A percentile compares a stretch with the other conserved stretches of the same genome.
Evolutionary conservation across 2,797 vertebrate species (phyloP).

Genomic region (Enteromius treurensis): DNA sequence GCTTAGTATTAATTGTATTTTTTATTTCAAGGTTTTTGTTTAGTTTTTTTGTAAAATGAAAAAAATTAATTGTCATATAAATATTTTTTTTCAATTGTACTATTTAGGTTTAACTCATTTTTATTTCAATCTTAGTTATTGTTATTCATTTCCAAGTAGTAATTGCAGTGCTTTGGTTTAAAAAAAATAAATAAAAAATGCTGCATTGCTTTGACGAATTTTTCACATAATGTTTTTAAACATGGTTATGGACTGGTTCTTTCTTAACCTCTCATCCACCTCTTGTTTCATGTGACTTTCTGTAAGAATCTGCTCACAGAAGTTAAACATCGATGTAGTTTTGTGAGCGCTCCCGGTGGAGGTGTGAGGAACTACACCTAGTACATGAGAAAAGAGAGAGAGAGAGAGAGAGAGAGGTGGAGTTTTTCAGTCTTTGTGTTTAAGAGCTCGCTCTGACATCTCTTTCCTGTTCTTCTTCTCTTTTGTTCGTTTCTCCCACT

Average conservation of each 20-base stretch:
- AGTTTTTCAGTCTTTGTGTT: neutral
- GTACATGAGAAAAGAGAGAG: neutral
- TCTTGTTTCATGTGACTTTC: too few species aligned
- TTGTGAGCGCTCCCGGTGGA: neutral
- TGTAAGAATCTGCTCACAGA: neutral
- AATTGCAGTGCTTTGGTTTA: neutral
- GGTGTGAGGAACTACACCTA: neutral
- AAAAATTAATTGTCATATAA: too few species aligned
- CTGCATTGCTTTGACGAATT: too few species aligned
- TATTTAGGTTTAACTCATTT: too few species aligned
- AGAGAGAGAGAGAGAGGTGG: neutral
- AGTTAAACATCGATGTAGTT: too few species aligned
- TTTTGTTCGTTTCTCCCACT: constrained; percentile 33
- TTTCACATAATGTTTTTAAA: too few species aligned
- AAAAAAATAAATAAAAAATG: neutral
- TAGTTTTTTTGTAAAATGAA: too few species aligned
- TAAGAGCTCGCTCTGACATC: constrained; percentile 47
- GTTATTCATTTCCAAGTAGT: neutral
- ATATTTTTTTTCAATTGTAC: too few species aligned
- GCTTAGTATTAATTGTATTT: too few species aligned
- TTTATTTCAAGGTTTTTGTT: too few species aligned
- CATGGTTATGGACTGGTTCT: too few species aligned
- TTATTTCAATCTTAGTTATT: too few species aligned
- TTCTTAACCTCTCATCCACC: neutral
- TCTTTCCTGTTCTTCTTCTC: constrained; percentile 51